phyloP scores from a whole-genome alignment of 2,888 invertebrate species.

The Cyclophora punctaria region DNA sequence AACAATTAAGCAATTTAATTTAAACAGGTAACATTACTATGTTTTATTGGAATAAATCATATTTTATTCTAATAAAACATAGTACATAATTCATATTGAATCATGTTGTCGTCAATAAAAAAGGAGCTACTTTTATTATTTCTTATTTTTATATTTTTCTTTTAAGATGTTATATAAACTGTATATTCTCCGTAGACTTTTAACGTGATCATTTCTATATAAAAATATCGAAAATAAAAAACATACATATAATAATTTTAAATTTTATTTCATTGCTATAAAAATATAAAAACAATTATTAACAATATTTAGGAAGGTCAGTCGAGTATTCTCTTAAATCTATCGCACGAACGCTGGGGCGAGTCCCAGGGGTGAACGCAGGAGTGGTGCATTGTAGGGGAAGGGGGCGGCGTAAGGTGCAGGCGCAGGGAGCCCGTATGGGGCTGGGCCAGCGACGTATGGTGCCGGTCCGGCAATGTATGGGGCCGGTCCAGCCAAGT shows the following conservation, averaged over 20 bases:
- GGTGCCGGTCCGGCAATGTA: constrained; percentile 28
- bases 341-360: constrained; percentile 67
- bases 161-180: background rate
- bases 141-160: background rate
- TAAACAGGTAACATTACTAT: too few relatives aligned
- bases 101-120: too few relatives aligned
- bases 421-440: constrained; percentile 24
- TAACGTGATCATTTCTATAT: background rate
- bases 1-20: too few relatives aligned
- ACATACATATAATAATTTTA: constrained; percentile 6
- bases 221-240: constrained; percentile 1
- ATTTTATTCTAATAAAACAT: too few relatives aligned
- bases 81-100: too few relatives aligned
- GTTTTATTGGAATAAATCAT: too few relatives aligned
- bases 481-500: constrained; percentile 14
- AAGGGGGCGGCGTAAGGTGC: constrained; percentile 29
- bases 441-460: constrained; percentile 22
- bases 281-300: constrained; percentile 25
- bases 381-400: constrained; percentile 33
- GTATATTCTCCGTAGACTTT: background rate
- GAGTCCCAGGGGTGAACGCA: constrained; percentile 43
- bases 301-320: constrained; percentile 51
- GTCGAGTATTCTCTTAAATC: constrained; percentile 51
- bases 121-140: too few relatives aligned
- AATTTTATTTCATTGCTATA: constrained; percentile 17